Evolutionary conservation across 2,888 invertebrate genomes (phyloP).

Genomic region (Helobdella robusta): DNA sequence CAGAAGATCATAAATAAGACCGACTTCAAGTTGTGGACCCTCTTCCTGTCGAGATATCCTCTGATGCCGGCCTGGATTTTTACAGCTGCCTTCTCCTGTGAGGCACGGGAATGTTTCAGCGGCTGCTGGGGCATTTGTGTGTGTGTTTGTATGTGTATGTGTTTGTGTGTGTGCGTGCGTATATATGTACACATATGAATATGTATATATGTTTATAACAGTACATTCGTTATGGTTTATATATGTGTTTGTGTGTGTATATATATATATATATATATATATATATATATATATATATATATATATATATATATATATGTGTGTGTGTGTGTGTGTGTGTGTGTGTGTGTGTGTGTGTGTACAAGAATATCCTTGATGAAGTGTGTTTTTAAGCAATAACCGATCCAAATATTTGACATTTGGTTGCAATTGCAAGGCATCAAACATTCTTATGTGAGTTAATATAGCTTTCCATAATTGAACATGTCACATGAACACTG

Average conservation of each 20-base stretch:
- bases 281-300: conserved; percentile 22
- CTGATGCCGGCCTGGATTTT: conserved; percentile 30
- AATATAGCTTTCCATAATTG: too few relatives aligned
- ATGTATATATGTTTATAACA: not conserved
- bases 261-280: conserved; percentile 13
- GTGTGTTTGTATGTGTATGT: not conserved
- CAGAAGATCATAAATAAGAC: not conserved
- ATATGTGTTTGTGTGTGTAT: conserved; percentile 2
- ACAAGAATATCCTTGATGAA: conserved; percentile 2
- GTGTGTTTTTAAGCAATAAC: not conserved
- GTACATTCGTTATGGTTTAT: too few relatives aligned
- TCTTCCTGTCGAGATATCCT: conserved; percentile 27
- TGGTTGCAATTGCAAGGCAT: too few relatives aligned
- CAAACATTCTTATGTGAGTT: too few relatives aligned
- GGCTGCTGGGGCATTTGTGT: not conserved
- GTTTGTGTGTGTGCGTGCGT: too few relatives aligned
- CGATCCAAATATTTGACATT: too few relatives aligned
- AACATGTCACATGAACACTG: too few relatives aligned
- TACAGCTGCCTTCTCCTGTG: conserved; percentile 28
- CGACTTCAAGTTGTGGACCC: conserved; percentile 22
- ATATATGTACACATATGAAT: not conserved
- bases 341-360: conserved; percentile 20
- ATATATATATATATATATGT: conserved; percentile 22
- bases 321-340: conserved; percentile 24
- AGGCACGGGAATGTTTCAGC: too few relatives aligned